Evolutionary conservation across 30 jellyfish, hydroid and myxozoan genomes (phyloP), one percentile per base, ranked within the genome.

Genomic region (Sanderia malayensis): DNA sequence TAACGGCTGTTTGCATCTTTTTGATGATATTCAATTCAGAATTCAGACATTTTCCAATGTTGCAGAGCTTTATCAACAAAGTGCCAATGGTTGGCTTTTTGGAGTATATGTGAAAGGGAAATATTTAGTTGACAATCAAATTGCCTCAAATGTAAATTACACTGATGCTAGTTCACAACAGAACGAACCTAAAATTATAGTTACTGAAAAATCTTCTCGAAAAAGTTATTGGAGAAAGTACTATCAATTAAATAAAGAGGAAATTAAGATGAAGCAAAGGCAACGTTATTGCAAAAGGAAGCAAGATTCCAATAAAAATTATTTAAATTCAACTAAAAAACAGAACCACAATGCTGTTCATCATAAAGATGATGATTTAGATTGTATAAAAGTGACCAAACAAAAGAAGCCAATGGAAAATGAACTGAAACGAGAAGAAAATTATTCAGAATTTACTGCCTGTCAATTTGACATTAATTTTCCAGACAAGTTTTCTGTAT

Each of bases 71-170:
- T 60, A 60, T 60, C 46, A 60, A 26, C 73, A 26, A 3, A 22
- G 26, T 60, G 73, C 46, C 26, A 45, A 45, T 19, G 73, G 73
- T 11, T 60, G 73, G 73, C 26, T 60, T 60, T 60, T 60, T 27
- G 73, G 73, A 4, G 46, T 60, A 11, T 60, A 60, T 60, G 73
- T 60, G 46, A 60, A 60, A 60, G 46, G 46, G 46, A 19, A 20
- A 19, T 18, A 19, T 26, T 2, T 26, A 19, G 18, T 19, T 19
- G 46, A 60, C 11, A 60, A 18, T 22, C 2, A 30, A 44, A 60
- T 19, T 60, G 44, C 73, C 46, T 19, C 46, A 60, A 26, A 27
- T 60, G 46, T 7, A 23, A 53, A 53, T 15, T 4, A 53, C 10
- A 15, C 55, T 41, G 55, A 41, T 6, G 8, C 15, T 41, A 8